Base-by-base conservation (phyloP, 1,140 invertebrate genomes). In the Tetramorium simillimum region DNA sequence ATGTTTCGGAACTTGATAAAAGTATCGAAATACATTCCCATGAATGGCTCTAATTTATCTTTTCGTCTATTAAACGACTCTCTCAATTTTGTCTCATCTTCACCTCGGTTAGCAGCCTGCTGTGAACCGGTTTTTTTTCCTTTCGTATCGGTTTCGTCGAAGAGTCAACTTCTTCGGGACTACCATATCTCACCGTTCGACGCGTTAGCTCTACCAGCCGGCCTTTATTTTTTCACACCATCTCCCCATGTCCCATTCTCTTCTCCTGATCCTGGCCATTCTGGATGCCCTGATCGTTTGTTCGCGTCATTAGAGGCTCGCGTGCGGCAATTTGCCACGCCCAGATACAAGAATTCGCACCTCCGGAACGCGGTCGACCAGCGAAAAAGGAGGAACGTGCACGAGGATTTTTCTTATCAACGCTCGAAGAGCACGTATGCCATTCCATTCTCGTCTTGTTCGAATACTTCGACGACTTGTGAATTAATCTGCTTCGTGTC, bases 281-380 rank as follows among this genome's bases (percentile, higher is more conserved):
- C 85, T 56, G 56, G 75, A 62, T 60, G 72, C 72, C 85, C 51
- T 6, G 90, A 89, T 92, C 90, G 92, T 92, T 93, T 92, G 92
- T 91, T 91, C 91, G 89, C 89, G 87, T 92, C 92, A 92, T 92
- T 92, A 92, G 90, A 91, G 89, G 78, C 65, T 93, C 91, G 93
- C 93, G 93, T 94, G 93, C 92, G 91, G 92, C 93, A 93, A 94
- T 94, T 94, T 93, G 93, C 93, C 93, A 93, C 93, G 92, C 93
- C 93, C 92, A 90, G 88, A 91, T 88, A 90, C 90, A 91, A 92
- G 91, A 90, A 93, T 94, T 94, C 91, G 92, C 92, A 93, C 93
- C 93, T 94, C 40, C 91, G 89, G 82, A 90, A 87, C 77, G 70
- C 49, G 58, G 33, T 37, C 28, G 88, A 88, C 43, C 75, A 62